Evolutionary conservation across 2,888 invertebrate species (phyloP), one percentile per base, ranked within the genome.

Genomic region (Hemithea aestivaria): DNA sequence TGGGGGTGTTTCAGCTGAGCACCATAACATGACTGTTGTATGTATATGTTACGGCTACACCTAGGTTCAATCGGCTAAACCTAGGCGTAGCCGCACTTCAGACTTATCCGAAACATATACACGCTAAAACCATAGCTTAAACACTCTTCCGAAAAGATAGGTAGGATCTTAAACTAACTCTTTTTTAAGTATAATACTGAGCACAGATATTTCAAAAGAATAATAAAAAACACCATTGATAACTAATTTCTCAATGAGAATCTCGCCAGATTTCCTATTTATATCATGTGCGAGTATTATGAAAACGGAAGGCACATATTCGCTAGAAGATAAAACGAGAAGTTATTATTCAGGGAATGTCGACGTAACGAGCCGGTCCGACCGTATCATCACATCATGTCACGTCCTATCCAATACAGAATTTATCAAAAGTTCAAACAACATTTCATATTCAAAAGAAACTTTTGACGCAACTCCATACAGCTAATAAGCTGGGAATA

Each of bases 211-310:
- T n/a, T n/a, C n/a, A n/a, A n/a, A n/a, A n/a, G n/a, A n/a, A n/a
- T n/a, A n/a, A n/a, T n/a, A n/a, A n/a, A n/a, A n/a, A n/a, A n/a
- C n/a, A n/a, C n/a, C n/a, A n/a, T n/a, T n/a, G n/a, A n/a, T n/a
- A n/a, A n/a, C n/a, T n/a, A n/a, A n/a, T 58, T 58, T 62, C 62
- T 62, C 63, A 56, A 62, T 62, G 26, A 33, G 21, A 12, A 42
- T 60, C 54, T 41, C 48, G 40, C 35, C 57, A 61, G 62, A 70
- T 71, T 67, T 68, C 62, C 64, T 69, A 73, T 68, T n/a, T 70
- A 73, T 78, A 71, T 60, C 66, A 53, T 74, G 73, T 79, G 77
- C 77, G 73, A 75, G 77, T 75, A 74, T 67, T 67, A 70, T 58
- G 66, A 64, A 66, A 66, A 61, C 67, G 69, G 71, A 75, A 74